Evolutionary conservation across 1,140 invertebrate species (phyloP).

Genomic region (Heliconius himera): DNA sequence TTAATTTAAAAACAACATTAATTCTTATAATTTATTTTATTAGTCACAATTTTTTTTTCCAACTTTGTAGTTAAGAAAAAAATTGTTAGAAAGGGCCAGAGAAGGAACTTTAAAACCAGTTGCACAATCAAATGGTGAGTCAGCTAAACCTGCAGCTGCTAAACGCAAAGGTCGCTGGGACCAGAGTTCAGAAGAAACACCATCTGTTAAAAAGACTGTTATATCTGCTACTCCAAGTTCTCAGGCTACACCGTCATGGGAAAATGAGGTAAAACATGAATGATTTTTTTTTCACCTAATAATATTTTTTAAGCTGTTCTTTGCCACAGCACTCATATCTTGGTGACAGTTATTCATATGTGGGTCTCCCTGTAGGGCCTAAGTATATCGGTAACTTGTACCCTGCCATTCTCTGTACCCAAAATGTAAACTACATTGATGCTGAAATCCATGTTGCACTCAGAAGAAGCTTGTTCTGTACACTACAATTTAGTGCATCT

Average conservation of each 20-base stretch:
- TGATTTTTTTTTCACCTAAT: background rate
- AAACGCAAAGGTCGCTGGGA: constrained; percentile 96
- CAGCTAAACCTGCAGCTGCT: constrained; percentile 84
- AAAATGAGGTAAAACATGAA: constrained; percentile 84
- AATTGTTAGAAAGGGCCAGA: constrained; percentile 96
- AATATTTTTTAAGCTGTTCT: background rate
- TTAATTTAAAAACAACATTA: no score
- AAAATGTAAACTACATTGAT: no score
- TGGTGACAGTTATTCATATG: no score
- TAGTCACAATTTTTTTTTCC: background rate
- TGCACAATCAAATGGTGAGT: constrained; percentile 87
- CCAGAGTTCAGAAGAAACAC: constrained; percentile 92
- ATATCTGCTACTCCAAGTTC: constrained; percentile 83
- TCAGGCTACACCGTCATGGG: constrained; percentile 87
- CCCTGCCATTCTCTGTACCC: no score
- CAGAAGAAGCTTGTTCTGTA: no score
- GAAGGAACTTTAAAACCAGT: constrained; percentile 90
- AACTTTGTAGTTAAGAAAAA: constrained; percentile 88
- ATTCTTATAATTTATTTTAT: no score
- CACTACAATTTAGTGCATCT: no score
- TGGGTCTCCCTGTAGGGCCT: no score
- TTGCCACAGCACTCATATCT: no score
- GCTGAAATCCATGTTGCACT: no score
- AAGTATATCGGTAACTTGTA: no score
- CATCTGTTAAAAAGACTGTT: constrained; percentile 89